Evolutionary conservation across 2,113 vertebrate species (phyloP).

Genomic region (Silurus asotus): DNA sequence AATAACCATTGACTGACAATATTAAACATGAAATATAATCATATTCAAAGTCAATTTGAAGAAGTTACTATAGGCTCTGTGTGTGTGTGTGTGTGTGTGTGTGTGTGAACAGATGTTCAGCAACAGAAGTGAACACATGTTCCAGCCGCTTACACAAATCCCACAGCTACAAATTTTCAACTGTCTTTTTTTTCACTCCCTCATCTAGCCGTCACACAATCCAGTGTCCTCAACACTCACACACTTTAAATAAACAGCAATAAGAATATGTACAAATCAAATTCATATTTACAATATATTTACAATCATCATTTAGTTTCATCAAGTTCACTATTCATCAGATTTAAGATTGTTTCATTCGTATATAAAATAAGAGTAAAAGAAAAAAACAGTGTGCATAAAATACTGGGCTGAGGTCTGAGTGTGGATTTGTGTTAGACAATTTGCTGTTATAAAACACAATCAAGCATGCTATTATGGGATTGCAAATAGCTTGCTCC

Average conservation of each 20-base stretch:
- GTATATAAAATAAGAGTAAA: neutral
- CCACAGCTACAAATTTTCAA: neutral
- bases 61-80: neutral
- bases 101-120: slow-evolving; percentile 2
- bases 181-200: neutral
- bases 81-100: neutral
- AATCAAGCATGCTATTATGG: too few relatives aligned
- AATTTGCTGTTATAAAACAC: neutral
- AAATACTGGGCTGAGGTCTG: neutral
- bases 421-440: neutral
- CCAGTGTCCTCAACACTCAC: neutral
- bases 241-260: neutral
- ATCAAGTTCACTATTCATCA: neutral
- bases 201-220: neutral
- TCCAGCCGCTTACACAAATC: neutral
- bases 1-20: slow-evolving; percentile 12
- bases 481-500: too few relatives aligned
- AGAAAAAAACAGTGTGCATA: neutral
- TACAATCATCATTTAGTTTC: too few relatives aligned
- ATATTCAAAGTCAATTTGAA: slow-evolving; percentile 2
- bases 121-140: slow-evolving; percentile 15
- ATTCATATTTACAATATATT: too few relatives aligned
- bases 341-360: neutral
- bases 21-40: slow-evolving; percentile 9
- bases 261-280: neutral